Evolutionary conservation across 2,797 vertebrate species (phyloP).

Genomic region (Ctenosaura bakeri): DNA sequence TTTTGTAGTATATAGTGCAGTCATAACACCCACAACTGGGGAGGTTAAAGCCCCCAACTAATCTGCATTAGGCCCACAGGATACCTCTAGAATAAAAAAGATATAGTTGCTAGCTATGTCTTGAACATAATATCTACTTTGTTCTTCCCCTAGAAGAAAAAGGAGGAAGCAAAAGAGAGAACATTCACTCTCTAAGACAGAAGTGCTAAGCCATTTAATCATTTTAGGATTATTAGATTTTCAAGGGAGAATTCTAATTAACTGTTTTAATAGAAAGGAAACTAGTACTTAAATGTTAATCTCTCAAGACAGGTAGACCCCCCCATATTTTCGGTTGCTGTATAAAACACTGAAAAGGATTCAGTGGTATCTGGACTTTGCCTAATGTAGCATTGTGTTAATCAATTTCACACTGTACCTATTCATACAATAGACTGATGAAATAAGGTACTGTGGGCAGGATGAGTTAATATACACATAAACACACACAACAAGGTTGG

Average conservation of each 20-base stretch:
- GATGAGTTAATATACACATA: background rate
- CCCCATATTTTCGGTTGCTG: slow-evolving; percentile 57
- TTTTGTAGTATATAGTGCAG: no score
- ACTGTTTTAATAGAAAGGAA: slow-evolving; percentile 22
- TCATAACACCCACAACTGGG: no score
- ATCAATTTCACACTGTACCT: background rate
- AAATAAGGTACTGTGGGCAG: background rate
- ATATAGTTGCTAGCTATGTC: background rate
- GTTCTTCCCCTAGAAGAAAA: slow-evolving; percentile 62
- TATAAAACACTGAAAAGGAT: slow-evolving; percentile 43
- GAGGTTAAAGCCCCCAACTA: no score
- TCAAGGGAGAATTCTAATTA: slow-evolving; percentile 44
- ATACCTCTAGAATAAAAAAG: background rate
- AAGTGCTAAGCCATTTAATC: slow-evolving; percentile 61
- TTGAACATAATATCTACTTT: background rate
- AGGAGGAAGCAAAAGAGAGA: slow-evolving; percentile 37
- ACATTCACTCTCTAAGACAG: slow-evolving; percentile 56
- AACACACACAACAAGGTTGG: background rate
- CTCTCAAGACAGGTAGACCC: slow-evolving; percentile 38
- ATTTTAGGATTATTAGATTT: slow-evolving; percentile 50
- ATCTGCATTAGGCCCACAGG: background rate
- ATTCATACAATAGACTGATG: slow-evolving; percentile 16
- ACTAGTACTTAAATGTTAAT: slow-evolving; percentile 27
- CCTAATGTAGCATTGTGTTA: background rate
- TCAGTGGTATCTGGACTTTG: slow-evolving; percentile 16